Evolutionary conservation across 2,888 invertebrate species (phyloP).

Genomic region (Synergus umbraculus): DNA sequence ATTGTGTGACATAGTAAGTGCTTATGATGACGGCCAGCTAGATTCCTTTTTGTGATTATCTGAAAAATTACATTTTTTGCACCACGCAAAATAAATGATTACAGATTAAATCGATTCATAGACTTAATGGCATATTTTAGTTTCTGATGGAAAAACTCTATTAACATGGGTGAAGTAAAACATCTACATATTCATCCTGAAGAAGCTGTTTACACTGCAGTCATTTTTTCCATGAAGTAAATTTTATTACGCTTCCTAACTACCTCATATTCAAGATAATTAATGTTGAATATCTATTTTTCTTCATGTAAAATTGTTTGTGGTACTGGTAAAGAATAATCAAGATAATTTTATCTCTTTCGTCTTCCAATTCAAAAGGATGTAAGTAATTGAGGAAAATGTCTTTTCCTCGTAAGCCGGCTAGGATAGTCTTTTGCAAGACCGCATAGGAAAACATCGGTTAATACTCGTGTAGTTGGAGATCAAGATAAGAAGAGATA

Average conservation of each 20-base stretch:
- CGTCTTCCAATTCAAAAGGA: too few relatives aligned
- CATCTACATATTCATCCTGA: too few relatives aligned
- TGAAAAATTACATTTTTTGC: conserved; percentile 28
- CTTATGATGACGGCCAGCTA: conserved; percentile 1
- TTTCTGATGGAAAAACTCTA: not conserved
- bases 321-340: too few relatives aligned
- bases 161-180: not conserved
- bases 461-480: conserved; percentile 15
- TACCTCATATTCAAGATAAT: too few relatives aligned
- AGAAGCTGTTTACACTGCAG: too few relatives aligned
- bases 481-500: conserved; percentile 54
- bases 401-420: conserved; percentile 28
- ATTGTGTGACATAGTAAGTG: not conserved
- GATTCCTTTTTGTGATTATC: conserved; percentile 30
- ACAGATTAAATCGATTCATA: conserved; percentile 5
- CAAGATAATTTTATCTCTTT: too few relatives aligned
- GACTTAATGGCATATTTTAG: conserved; percentile 22
- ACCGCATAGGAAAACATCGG: conserved; percentile 48
- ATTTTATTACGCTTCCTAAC: too few relatives aligned
- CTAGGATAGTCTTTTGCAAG: not conserved
- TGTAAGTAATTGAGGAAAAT: not conserved
- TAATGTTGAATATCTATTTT: too few relatives aligned
- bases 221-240: too few relatives aligned
- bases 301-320: too few relatives aligned
- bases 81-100: not conserved